Base-by-base conservation (phyloP, 2,888 invertebrate genomes). In the Poecilobothrus nobilitatus region DNA sequence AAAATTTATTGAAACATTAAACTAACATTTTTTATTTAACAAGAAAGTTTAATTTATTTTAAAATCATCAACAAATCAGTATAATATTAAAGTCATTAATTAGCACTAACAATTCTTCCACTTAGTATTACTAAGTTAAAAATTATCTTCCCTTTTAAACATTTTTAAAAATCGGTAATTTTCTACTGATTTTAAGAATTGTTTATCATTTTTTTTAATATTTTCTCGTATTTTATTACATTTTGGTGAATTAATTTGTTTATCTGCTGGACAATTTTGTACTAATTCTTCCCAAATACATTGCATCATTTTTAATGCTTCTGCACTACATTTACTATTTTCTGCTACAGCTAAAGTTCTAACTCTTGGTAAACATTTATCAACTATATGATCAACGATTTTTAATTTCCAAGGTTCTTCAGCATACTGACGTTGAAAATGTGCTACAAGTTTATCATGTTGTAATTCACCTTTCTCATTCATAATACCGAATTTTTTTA, bases 251-350 rank as follows among this genome's bases (percentile, higher is more conserved):
- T 74, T 70, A 5, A 74, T 65, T 66, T 74, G 76, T 34, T 72
- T 68, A 1, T 77, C 75, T 22, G 70, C 73, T 18, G 76, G 76
- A 27, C 76, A 77, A 4, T 73, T 73, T n/a, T 69, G 70, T 1
- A 73, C 70, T 33, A 74, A 74, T 71, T 76, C 73, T 65, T 71
- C 71, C 74, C 74, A 75, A 18, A 76, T 66, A 44, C 76, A 77
- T 21, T 74, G 72, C 20, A 73, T 72, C n/a, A 76, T 71, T 37
- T 73, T 71, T 70, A 75, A 67, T 15, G 75, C 73, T 3, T 65
- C 62, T 62, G 67, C 73, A 72, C 70, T 75, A 66, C 76, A 76
- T 34, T 72, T 69, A 44, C 70, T 61, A 37, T 6, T 21, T 61
- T 67, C 41, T 21, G 12, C 41, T 15, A 37, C 41, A 21, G 18